phyloP scores from a whole-genome alignment of 2,797 vertebrate genomes.

The Pampus argenteus region DNA sequence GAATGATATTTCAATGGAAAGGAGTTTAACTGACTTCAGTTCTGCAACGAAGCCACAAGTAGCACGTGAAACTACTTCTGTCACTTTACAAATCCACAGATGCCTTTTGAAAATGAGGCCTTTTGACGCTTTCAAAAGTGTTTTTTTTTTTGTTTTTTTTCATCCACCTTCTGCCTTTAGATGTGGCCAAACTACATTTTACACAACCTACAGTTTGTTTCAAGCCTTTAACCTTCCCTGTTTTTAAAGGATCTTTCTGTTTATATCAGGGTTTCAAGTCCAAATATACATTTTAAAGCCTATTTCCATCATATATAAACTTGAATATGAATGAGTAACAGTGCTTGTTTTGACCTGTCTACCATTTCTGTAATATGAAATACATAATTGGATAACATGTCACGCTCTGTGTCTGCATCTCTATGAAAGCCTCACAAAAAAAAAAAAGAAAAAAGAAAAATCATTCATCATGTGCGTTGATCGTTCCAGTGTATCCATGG shows the following conservation, averaged over 20 bases:
- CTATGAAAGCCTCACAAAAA: conserved; percentile 39
- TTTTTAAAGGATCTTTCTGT: conserved; percentile 3
- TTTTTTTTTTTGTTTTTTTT: too few species aligned
- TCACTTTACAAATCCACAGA: too few species aligned
- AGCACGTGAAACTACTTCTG: too few species aligned
- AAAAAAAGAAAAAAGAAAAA: conserved; percentile 21
- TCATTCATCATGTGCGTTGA: conserved; percentile 39
- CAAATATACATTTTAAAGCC: conserved; percentile 4
- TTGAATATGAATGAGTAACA: conserved; percentile 29
- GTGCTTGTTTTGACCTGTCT: conserved; percentile 20
- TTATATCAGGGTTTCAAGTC: neutral
- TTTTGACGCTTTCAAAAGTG: too few species aligned
- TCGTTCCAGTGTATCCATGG: conserved; percentile 53
- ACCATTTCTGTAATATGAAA: conserved; percentile 32
- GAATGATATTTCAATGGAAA: conserved; percentile 6
- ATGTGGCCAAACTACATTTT: neutral
- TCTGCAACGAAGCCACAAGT: neutral
- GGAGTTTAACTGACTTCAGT: neutral
- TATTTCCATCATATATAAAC: neutral
- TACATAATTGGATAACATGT: conserved; percentile 25
- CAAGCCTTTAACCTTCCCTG: conserved; percentile 18
- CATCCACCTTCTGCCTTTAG: conserved; percentile 5
- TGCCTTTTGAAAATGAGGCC: too few species aligned
- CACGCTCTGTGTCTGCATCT: conserved; percentile 27
- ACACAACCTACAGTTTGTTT: conserved; percentile 27